Evolutionary conservation across 2,888 invertebrate species (phyloP).

Genomic region (Stenolophus ochropezus): DNA sequence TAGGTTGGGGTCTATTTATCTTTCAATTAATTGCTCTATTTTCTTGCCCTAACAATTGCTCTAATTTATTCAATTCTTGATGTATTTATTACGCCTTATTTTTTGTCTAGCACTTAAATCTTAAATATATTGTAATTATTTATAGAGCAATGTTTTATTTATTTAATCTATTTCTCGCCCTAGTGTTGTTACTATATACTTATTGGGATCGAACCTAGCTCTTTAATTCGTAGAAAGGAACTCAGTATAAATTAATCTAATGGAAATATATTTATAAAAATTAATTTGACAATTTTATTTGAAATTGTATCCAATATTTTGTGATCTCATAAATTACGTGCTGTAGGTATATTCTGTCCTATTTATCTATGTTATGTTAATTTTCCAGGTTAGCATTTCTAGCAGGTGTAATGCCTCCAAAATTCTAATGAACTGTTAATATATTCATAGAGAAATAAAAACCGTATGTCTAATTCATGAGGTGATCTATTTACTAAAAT

Average conservation of each 20-base stretch:
- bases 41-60: no score
- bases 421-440: constrained; percentile 18
- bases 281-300: not conserved
- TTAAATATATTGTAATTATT: no score
- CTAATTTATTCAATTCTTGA: no score
- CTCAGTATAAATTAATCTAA: not conserved
- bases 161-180: no score
- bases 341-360: not conserved
- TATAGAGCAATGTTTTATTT: no score
- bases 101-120: no score
- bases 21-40: no score
- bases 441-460: constrained; percentile 36
- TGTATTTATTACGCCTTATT: no score
- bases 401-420: not conserved
- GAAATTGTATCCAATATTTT: not conserved
- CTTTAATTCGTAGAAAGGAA: no score
- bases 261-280: not conserved
- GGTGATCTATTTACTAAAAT: constrained; percentile 34
- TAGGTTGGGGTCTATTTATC: no score
- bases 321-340: not conserved
- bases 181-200: no score
- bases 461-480: constrained; percentile 33
- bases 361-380: not conserved
- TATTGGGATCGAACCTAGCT: no score
- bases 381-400: not conserved